Evolutionary conservation across 2,113 vertebrate genomes (phyloP).

Genomic region (Spermophilus dauricus): DNA sequence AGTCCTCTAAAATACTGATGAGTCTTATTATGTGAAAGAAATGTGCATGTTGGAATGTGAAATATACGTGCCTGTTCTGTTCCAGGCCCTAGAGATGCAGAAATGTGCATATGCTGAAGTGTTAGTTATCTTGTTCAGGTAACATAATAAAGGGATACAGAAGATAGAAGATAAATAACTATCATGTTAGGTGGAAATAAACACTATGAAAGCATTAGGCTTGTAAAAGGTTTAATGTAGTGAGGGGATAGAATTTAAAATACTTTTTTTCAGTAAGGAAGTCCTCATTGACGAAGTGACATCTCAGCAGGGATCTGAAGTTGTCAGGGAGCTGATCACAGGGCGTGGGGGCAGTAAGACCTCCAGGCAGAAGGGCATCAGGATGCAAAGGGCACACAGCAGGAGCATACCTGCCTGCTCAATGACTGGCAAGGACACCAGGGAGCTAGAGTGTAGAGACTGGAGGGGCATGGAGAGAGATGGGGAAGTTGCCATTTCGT

Average conservation of each 20-base stretch:
- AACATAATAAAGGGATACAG: not conserved
- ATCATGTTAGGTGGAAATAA: not conserved
- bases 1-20: not conserved
- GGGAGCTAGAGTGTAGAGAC: not conserved
- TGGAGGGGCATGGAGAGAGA: not conserved
- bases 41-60: not conserved
- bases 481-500: not conserved
- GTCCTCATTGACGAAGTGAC: not conserved
- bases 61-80: not conserved
- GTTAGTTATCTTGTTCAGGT: not conserved
- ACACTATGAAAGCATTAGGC: not conserved
- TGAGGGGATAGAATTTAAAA: not conserved
- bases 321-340: not conserved
- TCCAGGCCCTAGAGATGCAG: not conserved
- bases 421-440: not conserved
- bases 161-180: not conserved
- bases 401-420: not conserved
- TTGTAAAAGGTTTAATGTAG: not conserved
- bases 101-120: too few relatives aligned
- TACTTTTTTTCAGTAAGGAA: not conserved
- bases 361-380: not conserved
- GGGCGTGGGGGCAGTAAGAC: not conserved
- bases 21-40: not conserved
- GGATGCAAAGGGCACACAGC: not conserved
- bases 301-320: too few relatives aligned